Percentiles rank a stretch among this genome's conserved stretches.
These are phyloP conservation scores for Ichneumoninae sp. DNA, from an alignment of 2,888 invertebrate genomes.

Conservation along the genomic window DNA sequence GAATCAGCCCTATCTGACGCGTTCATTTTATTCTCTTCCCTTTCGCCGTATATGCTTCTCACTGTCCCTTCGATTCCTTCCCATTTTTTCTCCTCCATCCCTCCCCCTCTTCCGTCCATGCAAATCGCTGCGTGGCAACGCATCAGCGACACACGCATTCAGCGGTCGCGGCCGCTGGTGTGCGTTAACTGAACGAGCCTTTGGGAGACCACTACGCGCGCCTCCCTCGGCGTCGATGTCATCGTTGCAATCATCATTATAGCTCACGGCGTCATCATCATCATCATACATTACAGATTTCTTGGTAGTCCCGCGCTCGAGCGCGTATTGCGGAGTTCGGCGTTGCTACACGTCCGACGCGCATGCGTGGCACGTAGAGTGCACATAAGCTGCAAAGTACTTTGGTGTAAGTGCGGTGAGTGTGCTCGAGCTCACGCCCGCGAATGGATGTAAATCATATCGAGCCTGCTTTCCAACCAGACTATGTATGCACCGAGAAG, in stretches of 20 bases:
- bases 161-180: constrained; percentile 21
- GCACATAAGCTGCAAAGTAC: constrained; percentile 6
- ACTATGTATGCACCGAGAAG: constrained; percentile 18
- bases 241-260: constrained; percentile 66
- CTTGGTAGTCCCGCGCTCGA: constrained; percentile 42
- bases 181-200: constrained; percentile 54
- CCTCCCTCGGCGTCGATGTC: constrained; percentile 52
- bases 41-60: constrained; percentile 10
- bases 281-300: constrained; percentile 60
- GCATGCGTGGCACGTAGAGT: constrained; percentile 13
- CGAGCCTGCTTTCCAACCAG: constrained; percentile 57
- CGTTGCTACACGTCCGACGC: constrained; percentile 3
- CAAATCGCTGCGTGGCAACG: constrained; percentile 21
- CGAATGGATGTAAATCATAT: constrained; percentile 71
- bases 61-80: constrained; percentile 10
- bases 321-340: constrained; percentile 42
- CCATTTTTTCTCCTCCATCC: constrained; percentile 12
- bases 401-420: constrained; percentile 54
- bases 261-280: constrained; percentile 64
- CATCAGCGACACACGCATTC: constrained; percentile 15
- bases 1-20: constrained; percentile 70
- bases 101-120: constrained; percentile 20
- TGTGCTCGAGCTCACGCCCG: constrained; percentile 48
- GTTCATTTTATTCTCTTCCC: constrained; percentile 43
- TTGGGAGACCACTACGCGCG: constrained; percentile 23